Evolutionary conservation across 1,140 invertebrate genomes (phyloP).

Genomic region (Drosophila arawakana): DNA sequence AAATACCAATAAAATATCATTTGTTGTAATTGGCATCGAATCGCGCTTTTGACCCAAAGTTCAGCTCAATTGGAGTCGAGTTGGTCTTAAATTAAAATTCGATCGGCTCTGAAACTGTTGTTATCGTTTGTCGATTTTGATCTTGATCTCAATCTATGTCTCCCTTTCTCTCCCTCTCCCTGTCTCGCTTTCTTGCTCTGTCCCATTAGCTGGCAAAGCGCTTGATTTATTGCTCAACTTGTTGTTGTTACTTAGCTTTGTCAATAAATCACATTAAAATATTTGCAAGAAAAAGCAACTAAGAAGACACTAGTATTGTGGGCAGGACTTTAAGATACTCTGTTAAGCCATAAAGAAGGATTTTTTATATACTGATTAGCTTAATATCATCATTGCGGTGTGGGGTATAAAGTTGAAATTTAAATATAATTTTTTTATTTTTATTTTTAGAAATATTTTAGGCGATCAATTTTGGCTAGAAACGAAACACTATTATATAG

Average conservation of each 20-base stretch:
- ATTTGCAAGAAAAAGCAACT: constrained; percentile 49
- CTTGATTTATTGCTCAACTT: constrained; percentile 67
- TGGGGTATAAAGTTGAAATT: too few relatives aligned
- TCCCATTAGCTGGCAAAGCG: constrained; percentile 74
- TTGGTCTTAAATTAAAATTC: constrained; percentile 8
- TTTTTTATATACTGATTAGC: too few relatives aligned
- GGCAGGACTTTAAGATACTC: too few relatives aligned
- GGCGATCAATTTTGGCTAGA: too few relatives aligned
- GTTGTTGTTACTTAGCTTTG: constrained; percentile 32
- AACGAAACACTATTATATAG: too few relatives aligned
- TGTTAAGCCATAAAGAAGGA: too few relatives aligned
- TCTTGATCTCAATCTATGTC: constrained; percentile 19
- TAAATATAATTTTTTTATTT: too few relatives aligned
- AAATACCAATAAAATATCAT: constrained; percentile 81
- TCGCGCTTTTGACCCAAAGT: constrained; percentile 15
- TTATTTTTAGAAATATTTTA: too few relatives aligned
- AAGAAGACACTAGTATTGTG: too few relatives aligned
- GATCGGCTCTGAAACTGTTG: constrained; percentile 3
- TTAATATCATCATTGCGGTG: too few relatives aligned
- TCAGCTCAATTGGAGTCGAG: background rate
- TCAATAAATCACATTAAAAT: constrained; percentile 80
- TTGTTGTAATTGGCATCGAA: constrained; percentile 63
- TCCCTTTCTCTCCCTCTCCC: background rate
- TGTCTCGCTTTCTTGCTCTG: constrained; percentile 41
- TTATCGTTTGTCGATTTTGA: constrained; percentile 7